phyloP scores from a whole-genome alignment of 2,888 invertebrate genomes.

The Schizotus pectinicornis region DNA sequence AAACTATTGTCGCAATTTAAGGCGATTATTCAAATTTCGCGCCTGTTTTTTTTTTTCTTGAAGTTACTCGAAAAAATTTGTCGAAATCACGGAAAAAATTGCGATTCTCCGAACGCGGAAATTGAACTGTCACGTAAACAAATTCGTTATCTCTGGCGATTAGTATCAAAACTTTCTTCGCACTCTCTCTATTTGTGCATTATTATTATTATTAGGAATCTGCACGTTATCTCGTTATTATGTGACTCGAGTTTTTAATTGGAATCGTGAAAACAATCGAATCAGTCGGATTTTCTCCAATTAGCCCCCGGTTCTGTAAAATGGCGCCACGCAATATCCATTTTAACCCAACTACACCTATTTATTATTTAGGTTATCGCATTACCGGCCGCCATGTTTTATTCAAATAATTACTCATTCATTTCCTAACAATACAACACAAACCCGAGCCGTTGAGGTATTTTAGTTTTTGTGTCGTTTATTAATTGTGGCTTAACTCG shows the following conservation, averaged over 20 bases:
- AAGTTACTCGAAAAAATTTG: background rate
- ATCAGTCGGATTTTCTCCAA: too few species aligned
- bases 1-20: conserved; percentile 44
- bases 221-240: background rate
- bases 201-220: conserved; percentile 28
- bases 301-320: too few species aligned
- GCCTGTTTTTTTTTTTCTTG: background rate
- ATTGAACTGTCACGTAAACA: conserved; percentile 2
- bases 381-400: too few species aligned
- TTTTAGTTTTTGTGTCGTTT: too few species aligned
- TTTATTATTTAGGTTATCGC: too few species aligned
- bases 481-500: too few species aligned
- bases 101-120: background rate
- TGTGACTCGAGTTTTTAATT: background rate
- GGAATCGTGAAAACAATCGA: too few species aligned
- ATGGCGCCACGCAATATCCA: too few species aligned
- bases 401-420: too few species aligned
- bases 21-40: conserved; percentile 6
- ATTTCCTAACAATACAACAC: too few species aligned
- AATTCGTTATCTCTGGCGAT: background rate
- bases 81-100: background rate
- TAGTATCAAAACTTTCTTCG: conserved; percentile 30
- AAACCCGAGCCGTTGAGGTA: too few species aligned
- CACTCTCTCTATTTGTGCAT: conserved; percentile 28
- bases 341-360: too few species aligned